These are phyloP conservation scores for Tylochromis polylepis DNA, from an alignment of 2,113 vertebrate species.

Conservation along the genomic window DNA sequence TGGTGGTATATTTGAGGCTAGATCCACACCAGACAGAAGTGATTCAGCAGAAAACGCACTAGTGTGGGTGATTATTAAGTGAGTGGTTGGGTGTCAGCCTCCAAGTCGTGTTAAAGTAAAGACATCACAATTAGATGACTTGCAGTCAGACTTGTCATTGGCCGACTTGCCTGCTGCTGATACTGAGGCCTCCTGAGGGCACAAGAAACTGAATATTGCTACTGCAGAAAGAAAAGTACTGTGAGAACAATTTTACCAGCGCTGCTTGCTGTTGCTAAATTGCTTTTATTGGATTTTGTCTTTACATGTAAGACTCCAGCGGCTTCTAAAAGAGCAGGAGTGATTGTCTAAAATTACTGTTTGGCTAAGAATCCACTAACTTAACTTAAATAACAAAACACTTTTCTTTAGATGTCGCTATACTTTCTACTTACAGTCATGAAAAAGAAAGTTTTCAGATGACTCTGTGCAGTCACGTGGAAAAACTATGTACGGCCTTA, in stretches of 20 bases:
- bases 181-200: background rate
- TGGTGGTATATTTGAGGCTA: background rate
- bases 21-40: background rate
- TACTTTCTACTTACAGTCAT: background rate
- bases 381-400: background rate
- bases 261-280: background rate
- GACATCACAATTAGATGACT: conserved; percentile 4
- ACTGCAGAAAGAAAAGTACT: background rate
- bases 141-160: conserved; percentile 21
- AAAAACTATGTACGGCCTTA: background rate
- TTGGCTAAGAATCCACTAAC: background rate
- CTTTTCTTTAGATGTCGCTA: background rate
- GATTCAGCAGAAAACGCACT: background rate
- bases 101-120: background rate
- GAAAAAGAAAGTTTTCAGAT: background rate
- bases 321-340: background rate
- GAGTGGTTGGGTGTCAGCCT: background rate
- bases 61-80: background rate
- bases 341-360: background rate
- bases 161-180: background rate
- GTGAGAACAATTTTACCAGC: background rate
- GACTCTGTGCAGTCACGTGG: fast-evolving
- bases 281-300: background rate
- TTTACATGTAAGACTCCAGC: background rate
- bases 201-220: background rate